Conservation (phyloP, 2,113 vertebrate species). For the Pao palembangensis region DNA sequence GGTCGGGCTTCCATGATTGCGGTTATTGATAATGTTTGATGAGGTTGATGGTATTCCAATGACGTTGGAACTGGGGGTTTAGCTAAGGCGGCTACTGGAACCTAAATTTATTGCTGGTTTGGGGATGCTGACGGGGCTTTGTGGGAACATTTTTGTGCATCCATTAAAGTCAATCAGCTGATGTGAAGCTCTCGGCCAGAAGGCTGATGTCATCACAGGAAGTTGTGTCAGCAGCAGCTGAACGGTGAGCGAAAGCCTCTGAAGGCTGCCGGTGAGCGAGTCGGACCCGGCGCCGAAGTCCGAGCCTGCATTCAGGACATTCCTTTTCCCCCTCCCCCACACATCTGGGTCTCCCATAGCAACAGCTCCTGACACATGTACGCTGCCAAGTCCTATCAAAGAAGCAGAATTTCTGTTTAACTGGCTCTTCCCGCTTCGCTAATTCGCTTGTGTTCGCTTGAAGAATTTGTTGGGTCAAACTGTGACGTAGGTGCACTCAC, state of each 20-base stretch:
- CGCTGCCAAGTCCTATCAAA: background rate
- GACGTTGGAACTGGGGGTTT: too few species aligned
- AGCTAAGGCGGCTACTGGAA: too few species aligned
- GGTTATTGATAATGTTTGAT: too few species aligned
- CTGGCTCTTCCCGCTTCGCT: conserved; percentile 26
- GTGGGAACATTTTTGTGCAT: too few species aligned
- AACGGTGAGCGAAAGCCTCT: conserved; percentile 18
- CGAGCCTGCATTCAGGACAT: conserved; percentile 18
- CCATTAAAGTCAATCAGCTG: too few species aligned
- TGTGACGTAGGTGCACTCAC: conserved; percentile 39
- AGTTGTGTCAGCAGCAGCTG: conserved; percentile 20
- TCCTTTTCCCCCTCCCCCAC: conserved; percentile 39
- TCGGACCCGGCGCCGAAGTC: conserved; percentile 1
- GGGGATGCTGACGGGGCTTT: too few species aligned
- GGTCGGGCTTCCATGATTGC: too few species aligned
- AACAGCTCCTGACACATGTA: conserved; percentile 10
- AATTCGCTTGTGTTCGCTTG: conserved; percentile 51
- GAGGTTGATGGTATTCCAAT: too few species aligned
- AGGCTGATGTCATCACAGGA: conserved; percentile 18
- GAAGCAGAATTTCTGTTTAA: background rate
- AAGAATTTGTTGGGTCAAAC: conserved; percentile 49
- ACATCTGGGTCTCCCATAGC: conserved; percentile 32
- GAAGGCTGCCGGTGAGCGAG: conserved; percentile 15
- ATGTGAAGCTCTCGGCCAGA: too few species aligned
- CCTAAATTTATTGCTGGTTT: too few species aligned